These are phyloP conservation scores for Anableps anableps DNA, from an alignment of 2,797 vertebrate species.

Conservation along the genomic window DNA sequence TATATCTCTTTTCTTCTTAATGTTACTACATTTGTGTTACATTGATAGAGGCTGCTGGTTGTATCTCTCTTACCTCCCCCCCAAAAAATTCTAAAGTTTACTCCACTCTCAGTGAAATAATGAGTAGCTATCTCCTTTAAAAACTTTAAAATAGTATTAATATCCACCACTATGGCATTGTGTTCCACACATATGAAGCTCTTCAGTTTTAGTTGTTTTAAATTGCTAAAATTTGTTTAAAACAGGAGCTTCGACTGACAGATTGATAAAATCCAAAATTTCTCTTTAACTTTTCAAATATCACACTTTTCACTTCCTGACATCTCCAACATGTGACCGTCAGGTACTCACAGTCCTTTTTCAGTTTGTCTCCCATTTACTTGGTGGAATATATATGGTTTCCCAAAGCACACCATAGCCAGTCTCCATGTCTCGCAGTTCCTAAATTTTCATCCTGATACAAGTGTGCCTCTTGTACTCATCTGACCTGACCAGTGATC, in stretches of 20 bases:
- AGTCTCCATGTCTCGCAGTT: conserved; percentile 56
- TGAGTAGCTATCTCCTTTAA: background rate
- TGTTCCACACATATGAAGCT: background rate
- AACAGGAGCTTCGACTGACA: background rate
- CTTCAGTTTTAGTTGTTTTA: background rate
- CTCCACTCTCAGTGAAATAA: background rate
- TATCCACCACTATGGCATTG: background rate
- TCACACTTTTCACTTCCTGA: conserved; percentile 8
- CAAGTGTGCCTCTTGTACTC: conserved; percentile 53
- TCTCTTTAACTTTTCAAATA: conserved; percentile 17
- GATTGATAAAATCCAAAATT: background rate
- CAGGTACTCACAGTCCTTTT: conserved; percentile 19
- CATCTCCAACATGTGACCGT: conserved; percentile 18
- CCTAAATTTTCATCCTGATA: conserved; percentile 61
- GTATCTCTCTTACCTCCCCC: background rate
- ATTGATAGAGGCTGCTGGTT: background rate
- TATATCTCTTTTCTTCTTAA: too few species aligned
- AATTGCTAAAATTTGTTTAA: background rate
- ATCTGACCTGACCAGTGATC: conserved; percentile 56
- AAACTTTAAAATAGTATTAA: background rate
- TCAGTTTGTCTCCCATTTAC: conserved; percentile 12
- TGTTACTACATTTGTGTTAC: background rate
- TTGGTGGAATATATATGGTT: conserved; percentile 23
- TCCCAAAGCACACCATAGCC: conserved; percentile 41
- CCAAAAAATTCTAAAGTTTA: background rate